Conservation (phyloP, 1,140 invertebrate species). For the Drusus annulatus region DNA sequence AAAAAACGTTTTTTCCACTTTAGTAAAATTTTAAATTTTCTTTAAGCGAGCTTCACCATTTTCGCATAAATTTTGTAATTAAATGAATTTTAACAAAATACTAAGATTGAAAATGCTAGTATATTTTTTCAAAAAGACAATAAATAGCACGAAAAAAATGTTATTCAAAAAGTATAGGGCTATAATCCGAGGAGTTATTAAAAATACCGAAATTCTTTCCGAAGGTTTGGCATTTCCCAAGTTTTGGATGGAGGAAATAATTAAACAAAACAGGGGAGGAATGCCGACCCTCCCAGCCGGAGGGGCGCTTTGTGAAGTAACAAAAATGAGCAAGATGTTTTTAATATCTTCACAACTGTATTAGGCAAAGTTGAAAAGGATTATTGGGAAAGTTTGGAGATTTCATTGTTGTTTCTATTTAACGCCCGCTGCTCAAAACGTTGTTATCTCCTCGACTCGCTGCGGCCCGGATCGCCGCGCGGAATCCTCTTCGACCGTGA, state of each 20-base stretch:
- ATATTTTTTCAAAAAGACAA: conserved; percentile 2
- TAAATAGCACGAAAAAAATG: conserved; percentile 21
- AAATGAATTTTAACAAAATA: conserved; percentile 22
- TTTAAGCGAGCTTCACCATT: too few species aligned
- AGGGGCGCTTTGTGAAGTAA: conserved; percentile 53
- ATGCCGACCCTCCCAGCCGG: conserved; percentile 48
- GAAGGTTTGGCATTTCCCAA: conserved; percentile 55
- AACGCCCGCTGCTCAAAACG: conserved; percentile 43
- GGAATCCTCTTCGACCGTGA: too few species aligned
- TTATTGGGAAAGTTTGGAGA: conserved; percentile 59
- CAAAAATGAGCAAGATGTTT: conserved; percentile 60
- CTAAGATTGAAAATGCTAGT: not conserved
- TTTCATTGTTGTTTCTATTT: conserved; percentile 59
- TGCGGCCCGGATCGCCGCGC: too few species aligned
- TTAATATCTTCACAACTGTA: conserved; percentile 60
- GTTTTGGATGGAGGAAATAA: conserved; percentile 55
- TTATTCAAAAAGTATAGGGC: conserved; percentile 15
- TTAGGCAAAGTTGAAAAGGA: conserved; percentile 59
- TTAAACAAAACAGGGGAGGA: conserved; percentile 59
- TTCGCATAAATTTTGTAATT: conserved; percentile 14
- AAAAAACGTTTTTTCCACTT: too few species aligned
- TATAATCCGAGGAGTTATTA: conserved; percentile 47
- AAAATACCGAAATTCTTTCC: conserved; percentile 54
- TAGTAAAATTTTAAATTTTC: too few species aligned
- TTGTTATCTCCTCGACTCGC: not conserved